These are phyloP conservation scores for Pachyrhynchus sulphureomaculatus DNA, from an alignment of 1,140 invertebrate genomes.

Conservation along the genomic window DNA sequence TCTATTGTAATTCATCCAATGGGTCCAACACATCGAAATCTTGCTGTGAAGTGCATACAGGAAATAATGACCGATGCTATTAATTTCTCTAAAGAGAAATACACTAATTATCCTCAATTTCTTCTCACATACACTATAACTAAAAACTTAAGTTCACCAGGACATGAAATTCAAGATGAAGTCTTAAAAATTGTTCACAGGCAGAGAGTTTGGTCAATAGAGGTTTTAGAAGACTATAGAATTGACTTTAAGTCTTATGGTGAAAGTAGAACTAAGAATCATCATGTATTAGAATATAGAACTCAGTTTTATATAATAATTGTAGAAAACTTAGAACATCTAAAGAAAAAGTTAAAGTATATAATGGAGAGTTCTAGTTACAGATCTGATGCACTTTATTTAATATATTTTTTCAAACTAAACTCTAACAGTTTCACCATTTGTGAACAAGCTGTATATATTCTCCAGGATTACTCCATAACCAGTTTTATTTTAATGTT, in stretches of 20 bases:
- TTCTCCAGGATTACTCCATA: neutral
- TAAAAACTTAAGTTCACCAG: neutral
- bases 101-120: neutral
- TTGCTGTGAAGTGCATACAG: slow-evolving; percentile 3
- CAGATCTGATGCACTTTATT: slow-evolving; percentile 5
- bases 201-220: slow-evolving; percentile 9
- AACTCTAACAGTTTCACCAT: neutral
- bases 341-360: neutral
- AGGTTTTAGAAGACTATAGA: neutral
- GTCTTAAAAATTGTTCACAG: slow-evolving; percentile 3
- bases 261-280: neutral
- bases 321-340: neutral
- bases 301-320: slow-evolving; percentile 7
- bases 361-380: neutral
- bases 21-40: neutral
- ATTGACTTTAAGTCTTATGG: slow-evolving; percentile 6
- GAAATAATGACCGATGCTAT: slow-evolving; percentile 3
- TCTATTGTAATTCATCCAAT: slow-evolving; percentile 6
- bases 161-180: slow-evolving; percentile 1
- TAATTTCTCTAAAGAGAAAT: neutral
- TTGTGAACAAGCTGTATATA: neutral
- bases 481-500: slow-evolving; percentile 1
- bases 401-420: slow-evolving; percentile 12
- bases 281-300: neutral
- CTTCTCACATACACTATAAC: neutral